A percentile compares a stretch with the other conserved stretches of the same genome.
Evolutionary conservation across 2,113 vertebrate species (phyloP).

Genomic region (Pionites leucogaster): DNA sequence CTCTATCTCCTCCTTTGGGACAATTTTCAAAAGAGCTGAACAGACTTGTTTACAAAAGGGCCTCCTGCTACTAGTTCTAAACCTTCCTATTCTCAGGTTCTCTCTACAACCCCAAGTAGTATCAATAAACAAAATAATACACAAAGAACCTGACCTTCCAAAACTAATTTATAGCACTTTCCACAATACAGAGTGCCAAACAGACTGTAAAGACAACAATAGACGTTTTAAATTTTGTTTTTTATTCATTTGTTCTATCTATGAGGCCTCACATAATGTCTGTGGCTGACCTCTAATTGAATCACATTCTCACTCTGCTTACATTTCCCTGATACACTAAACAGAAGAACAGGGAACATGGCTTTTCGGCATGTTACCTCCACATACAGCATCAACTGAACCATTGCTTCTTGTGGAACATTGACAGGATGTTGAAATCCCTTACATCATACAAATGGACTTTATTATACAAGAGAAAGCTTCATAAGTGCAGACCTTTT

Average conservation of each 20-base stretch:
- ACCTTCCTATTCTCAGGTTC: background rate
- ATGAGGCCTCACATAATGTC: background rate
- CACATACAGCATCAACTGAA: background rate
- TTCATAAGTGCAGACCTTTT: slow-evolving; percentile 55
- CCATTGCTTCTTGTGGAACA: background rate
- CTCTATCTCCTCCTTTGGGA: background rate
- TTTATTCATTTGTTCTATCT: slow-evolving; percentile 22
- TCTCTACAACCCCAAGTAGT: background rate
- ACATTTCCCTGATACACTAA: background rate
- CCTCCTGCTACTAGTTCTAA: background rate
- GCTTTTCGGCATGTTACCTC: background rate
- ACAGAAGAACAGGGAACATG: background rate
- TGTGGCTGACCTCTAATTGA: slow-evolving; percentile 36
- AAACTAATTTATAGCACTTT: background rate
- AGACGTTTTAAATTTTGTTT: slow-evolving; percentile 34
- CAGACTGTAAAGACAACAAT: background rate
- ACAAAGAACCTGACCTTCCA: background rate
- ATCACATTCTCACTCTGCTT: background rate
- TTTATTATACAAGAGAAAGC: slow-evolving; percentile 45
- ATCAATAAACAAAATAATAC: background rate
- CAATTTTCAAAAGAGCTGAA: background rate
- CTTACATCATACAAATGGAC: slow-evolving; percentile 67
- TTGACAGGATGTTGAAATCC: slow-evolving; percentile 49
- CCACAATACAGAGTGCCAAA: background rate
- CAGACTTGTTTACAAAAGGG: background rate